Percentiles rank a stretch among this genome's conserved stretches.
Evolutionary conservation across 2,888 invertebrate species (phyloP).

Genomic region (Drosophila stalkeri): DNA sequence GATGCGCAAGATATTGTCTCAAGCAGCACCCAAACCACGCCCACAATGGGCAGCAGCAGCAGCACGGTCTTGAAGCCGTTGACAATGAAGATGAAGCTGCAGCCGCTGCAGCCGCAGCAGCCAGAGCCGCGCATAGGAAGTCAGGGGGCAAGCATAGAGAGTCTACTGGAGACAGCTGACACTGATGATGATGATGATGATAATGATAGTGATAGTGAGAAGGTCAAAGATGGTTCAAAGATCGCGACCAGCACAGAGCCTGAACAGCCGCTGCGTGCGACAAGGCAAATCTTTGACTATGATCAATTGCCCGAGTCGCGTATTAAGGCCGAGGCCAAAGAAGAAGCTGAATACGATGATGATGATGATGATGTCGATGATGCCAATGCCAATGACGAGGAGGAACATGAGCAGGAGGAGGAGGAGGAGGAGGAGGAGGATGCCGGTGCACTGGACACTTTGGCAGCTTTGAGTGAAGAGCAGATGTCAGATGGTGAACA

Average conservation of each 20-base stretch:
- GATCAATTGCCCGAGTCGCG: conserved; percentile 84
- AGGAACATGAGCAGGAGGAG: neutral
- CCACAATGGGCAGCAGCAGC: conserved; percentile 30
- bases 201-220: conserved; percentile 7
- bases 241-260: conserved; percentile 70
- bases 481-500: conserved; percentile 53
- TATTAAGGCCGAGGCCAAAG: conserved; percentile 50
- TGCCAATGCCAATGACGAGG: conserved; percentile 56
- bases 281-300: conserved; percentile 84
- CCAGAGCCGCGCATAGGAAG: conserved; percentile 74
- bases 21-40: conserved; percentile 18
- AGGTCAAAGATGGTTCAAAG: conserved; percentile 53
- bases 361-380: conserved; percentile 49
- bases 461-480: conserved; percentile 35
- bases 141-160: conserved; percentile 64
- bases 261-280: conserved; percentile 76
- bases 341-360: conserved; percentile 55
- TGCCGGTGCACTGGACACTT: conserved; percentile 34
- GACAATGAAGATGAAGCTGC: conserved; percentile 57
- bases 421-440: conserved; percentile 39
- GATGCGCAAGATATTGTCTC: conserved; percentile 66
- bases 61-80: conserved; percentile 64
- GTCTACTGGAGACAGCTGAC: conserved; percentile 49
- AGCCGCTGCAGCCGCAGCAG: conserved; percentile 49
- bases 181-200: neutral